Evolutionary conservation across 1,140 invertebrate species (phyloP).

Genomic region (Cotesia glomerata): DNA sequence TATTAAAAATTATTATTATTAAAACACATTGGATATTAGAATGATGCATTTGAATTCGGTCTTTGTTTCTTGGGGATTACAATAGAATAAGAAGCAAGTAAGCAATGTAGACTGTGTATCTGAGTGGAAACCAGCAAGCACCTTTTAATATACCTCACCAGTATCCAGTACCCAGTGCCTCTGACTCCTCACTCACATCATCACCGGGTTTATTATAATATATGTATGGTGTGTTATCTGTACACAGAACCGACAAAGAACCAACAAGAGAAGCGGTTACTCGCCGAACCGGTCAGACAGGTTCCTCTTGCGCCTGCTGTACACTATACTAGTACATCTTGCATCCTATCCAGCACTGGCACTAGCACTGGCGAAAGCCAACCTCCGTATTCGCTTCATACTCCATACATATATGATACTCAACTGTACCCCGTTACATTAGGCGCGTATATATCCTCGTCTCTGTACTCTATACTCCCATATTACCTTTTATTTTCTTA

Average conservation of each 20-base stretch:
- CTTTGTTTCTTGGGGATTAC: neutral
- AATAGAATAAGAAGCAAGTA: neutral
- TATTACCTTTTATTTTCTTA: slow-evolving; percentile 17
- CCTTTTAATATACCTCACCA: neutral
- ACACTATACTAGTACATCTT: neutral
- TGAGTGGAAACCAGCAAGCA: neutral
- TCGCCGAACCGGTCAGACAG: slow-evolving; percentile 29
- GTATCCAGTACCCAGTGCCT: neutral
- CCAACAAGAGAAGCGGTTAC: slow-evolving; percentile 19
- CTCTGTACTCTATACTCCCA: too few relatives aligned
- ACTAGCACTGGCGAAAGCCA: slow-evolving; percentile 14
- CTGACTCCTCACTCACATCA: neutral
- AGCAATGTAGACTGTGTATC: neutral
- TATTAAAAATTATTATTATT: too few relatives aligned
- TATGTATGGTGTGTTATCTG: neutral
- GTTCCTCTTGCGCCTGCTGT: slow-evolving; percentile 2
- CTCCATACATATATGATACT: neutral
- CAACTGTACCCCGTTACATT: slow-evolving; percentile 19
- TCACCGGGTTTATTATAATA: neutral
- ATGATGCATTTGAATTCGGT: neutral
- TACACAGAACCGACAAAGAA: slow-evolving; percentile 1
- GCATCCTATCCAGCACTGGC: too few relatives aligned
- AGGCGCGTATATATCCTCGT: neutral
- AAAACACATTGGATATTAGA: too few relatives aligned
- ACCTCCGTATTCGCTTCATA: too few relatives aligned